phyloP scores from a whole-genome alignment of 2,113 vertebrate genomes.

The Bagarius yarrelli region DNA sequence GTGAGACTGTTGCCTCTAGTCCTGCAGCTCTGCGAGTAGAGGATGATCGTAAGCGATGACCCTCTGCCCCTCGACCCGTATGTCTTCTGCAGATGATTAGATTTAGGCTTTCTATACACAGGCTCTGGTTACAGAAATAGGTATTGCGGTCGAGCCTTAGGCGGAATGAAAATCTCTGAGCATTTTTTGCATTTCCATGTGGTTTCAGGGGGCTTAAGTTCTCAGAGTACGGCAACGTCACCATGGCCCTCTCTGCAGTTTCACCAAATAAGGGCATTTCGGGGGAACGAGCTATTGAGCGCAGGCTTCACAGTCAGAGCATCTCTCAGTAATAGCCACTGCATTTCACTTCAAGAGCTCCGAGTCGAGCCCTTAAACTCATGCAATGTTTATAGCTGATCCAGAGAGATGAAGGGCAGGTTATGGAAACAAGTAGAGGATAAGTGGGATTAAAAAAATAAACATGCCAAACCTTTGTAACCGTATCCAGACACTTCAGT shows the following conservation, averaged over 20 bases:
- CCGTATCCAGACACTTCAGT: not conserved
- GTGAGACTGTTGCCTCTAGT: slow-evolving; percentile 18
- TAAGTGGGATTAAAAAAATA: slow-evolving; percentile 11
- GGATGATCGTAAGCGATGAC: slow-evolving; percentile 5
- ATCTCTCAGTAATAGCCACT: slow-evolving; percentile 64
- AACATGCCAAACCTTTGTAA: slow-evolving; percentile 34
- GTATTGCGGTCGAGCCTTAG: slow-evolving; percentile 53
- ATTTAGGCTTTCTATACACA: slow-evolving; percentile 43
- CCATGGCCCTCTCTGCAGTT: slow-evolving; percentile 59
- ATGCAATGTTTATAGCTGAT: slow-evolving; percentile 28
- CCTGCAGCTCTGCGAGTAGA: slow-evolving; percentile 6
- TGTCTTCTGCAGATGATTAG: slow-evolving; percentile 29
- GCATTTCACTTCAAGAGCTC: slow-evolving; percentile 57
- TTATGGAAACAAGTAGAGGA: slow-evolving; percentile 17
- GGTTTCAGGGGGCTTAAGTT: slow-evolving; percentile 64
- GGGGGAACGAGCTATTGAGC: slow-evolving; percentile 65
- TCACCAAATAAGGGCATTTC: slow-evolving; percentile 80
- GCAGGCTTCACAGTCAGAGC: slow-evolving; percentile 52
- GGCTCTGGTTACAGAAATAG: slow-evolving; percentile 51
- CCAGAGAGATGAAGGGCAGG: slow-evolving; percentile 6
- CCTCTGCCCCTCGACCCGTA: slow-evolving; percentile 11
- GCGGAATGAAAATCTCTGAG: slow-evolving; percentile 71
- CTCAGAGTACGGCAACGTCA: slow-evolving; percentile 55
- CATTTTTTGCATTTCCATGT: slow-evolving; percentile 69
- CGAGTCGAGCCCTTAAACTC: slow-evolving; percentile 7